phyloP scores from a whole-genome alignment of 2,113 vertebrate genomes.

The Aspiorhynchus laticeps region DNA sequence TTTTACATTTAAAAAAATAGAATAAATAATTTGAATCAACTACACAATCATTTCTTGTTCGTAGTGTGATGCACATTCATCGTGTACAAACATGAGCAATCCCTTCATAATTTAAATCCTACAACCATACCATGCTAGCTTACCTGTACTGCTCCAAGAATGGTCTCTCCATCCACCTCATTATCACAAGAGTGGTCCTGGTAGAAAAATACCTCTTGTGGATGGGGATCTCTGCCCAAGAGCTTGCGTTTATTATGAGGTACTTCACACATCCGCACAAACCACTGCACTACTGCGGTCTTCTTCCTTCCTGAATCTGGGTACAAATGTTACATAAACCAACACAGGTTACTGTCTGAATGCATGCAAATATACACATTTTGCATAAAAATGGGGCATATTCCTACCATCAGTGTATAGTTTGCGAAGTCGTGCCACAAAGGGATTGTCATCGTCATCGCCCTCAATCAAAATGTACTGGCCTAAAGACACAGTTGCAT shows the following conservation, averaged over 20 bases:
- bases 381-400: not conserved
- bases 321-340: not conserved
- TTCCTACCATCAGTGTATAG: slow-evolving; percentile 86
- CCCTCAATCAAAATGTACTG: slow-evolving; percentile 88
- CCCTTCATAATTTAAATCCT: not conserved
- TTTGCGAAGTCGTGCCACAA: slow-evolving; percentile 82
- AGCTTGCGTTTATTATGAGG: slow-evolving; percentile 76
- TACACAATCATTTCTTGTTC: not conserved
- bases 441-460: slow-evolving; percentile 80
- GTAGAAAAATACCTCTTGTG: slow-evolving; percentile 88
- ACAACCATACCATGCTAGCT: not conserved
- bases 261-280: slow-evolving; percentile 80
- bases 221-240: slow-evolving; percentile 78
- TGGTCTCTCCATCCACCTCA: slow-evolving; percentile 81
- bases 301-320: slow-evolving; percentile 75
- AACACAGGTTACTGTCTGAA: not conserved
- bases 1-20: not conserved
- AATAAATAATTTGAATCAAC: not conserved
- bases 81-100: not conserved
- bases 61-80: not conserved
- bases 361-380: not conserved
- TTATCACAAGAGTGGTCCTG: slow-evolving; percentile 74
- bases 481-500: slow-evolving; percentile 71
- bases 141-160: slow-evolving; percentile 81
- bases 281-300: slow-evolving; percentile 88